Conservation (phyloP, 2,797 vertebrate genomes). For the Gallinago solitaria region DNA sequence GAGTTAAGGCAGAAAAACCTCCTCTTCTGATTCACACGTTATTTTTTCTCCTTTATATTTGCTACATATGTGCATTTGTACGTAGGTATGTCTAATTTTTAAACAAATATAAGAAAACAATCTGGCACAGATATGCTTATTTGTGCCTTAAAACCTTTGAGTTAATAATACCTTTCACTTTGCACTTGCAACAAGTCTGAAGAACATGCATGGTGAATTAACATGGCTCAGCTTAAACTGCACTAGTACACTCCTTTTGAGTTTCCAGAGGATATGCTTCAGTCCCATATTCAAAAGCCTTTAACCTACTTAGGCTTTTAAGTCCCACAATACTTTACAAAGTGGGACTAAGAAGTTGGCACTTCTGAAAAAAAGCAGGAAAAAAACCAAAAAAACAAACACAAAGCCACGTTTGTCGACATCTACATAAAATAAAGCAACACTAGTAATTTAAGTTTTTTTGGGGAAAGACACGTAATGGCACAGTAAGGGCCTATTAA, state of each 20-base stretch:
- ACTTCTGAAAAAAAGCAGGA: too few species aligned
- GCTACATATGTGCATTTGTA: neutral
- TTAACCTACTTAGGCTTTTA: neutral
- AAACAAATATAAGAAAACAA: neutral
- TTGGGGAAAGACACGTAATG: neutral
- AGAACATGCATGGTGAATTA: neutral
- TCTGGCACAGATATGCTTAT: neutral
- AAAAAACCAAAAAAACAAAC: neutral
- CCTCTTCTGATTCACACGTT: neutral
- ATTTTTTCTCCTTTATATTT: neutral
- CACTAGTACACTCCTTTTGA: neutral
- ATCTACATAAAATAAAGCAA: neutral
- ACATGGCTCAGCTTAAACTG: neutral
- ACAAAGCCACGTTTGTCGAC: accelerated
- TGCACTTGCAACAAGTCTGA: neutral
- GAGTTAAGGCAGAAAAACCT: neutral
- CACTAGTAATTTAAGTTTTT: neutral
- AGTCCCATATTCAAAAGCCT: neutral
- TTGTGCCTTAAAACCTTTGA: neutral
- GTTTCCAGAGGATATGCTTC: neutral
- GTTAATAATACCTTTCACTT: neutral
- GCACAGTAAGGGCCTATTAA: neutral
- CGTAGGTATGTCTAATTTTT: accelerated
- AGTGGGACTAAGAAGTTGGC: neutral
- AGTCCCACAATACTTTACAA: neutral